These are phyloP conservation scores for Eupithecia subfuscata DNA, from an alignment of 2,888 invertebrate genomes.

Conservation along the genomic window DNA sequence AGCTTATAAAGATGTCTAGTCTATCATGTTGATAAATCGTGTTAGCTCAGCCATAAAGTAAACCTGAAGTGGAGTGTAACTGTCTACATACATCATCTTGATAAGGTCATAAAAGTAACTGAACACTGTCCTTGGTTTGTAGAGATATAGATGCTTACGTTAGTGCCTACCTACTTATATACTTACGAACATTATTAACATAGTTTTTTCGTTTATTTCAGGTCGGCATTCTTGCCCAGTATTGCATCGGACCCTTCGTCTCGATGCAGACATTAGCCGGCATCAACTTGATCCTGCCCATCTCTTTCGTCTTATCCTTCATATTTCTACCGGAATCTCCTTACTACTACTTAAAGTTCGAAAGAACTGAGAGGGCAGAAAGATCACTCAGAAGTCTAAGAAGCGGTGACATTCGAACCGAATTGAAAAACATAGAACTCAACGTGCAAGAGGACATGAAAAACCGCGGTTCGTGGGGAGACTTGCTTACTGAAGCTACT, in stretches of 20 bases:
- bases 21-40: slow-evolving; percentile 8
- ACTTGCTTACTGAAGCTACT: slow-evolving; percentile 81
- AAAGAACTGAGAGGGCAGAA: slow-evolving; percentile 82
- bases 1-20: slow-evolving; percentile 7
- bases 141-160: not conserved
- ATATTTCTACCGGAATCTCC: slow-evolving; percentile 88
- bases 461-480: slow-evolving; percentile 77
- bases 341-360: slow-evolving; percentile 82
- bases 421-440: slow-evolving; percentile 82
- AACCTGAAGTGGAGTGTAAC: slow-evolving; percentile 7
- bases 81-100: slow-evolving; percentile 11
- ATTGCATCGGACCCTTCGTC: slow-evolving; percentile 84
- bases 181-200: not conserved
- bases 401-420: slow-evolving; percentile 80
- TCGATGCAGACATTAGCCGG: slow-evolving; percentile 81
- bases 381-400: slow-evolving; percentile 84
- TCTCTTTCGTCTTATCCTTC: slow-evolving; percentile 82
- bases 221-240: slow-evolving; percentile 85
- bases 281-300: slow-evolving; percentile 83
- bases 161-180: not conserved
- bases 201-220: slow-evolving; percentile 60
- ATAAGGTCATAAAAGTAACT: slow-evolving; percentile 6
- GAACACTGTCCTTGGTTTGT: not conserved
- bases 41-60: slow-evolving; percentile 7
- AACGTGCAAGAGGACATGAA: slow-evolving; percentile 82